Base-by-base conservation (phyloP, 2,113 vertebrate genomes). In the Archilochus colubris region DNA sequence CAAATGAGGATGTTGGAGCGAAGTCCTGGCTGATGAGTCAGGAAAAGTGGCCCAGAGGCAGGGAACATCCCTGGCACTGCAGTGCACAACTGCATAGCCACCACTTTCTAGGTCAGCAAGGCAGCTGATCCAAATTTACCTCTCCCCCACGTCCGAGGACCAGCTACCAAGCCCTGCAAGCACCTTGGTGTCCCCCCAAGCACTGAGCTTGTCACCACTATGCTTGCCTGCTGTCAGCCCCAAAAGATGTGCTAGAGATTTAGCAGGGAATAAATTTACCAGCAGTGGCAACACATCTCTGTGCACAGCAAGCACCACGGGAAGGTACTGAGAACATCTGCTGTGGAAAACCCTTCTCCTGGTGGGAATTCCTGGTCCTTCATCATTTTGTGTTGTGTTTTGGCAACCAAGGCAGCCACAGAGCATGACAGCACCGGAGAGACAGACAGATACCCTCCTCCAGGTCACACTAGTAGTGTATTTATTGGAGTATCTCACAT, bases 401-500 rank as follows among this genome's bases (percentile, higher is more conserved):
- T 16, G 64, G 30, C 27, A 63, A 2, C 31, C 18, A n/a, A 5
- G 3, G 18, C 48, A 44, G 46, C 69, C 8, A 43, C 55, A 8
- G 63, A 12, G 20, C 6, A 6, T 2, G 46, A 54, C 19, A 59
- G 27, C 64, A 82, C 22, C 8, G 10, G 51, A 94, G 33, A 61
- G 51, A 80, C 76, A 74, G 80, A 85, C 91, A 10, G 66, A 79
- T 20, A 64, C 62, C 84, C 91, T 11, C 16, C 36, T 83, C 94
- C 82, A 69, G 88, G 82, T 95, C 97, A 97, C 98, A 96, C 96
- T 94, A 97, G 96, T 95, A 97, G 97, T 97, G 95, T 96, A 97
- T 97, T 98, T 98, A 98, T 99, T 98, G 97, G 97, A 98, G 94
- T 96, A 98, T 97, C 97, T 98, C 96, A 98, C 97, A 99, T 99